Base-by-base conservation (phyloP, 2,888 invertebrate genomes). In the Ochlodes sylvanus region DNA sequence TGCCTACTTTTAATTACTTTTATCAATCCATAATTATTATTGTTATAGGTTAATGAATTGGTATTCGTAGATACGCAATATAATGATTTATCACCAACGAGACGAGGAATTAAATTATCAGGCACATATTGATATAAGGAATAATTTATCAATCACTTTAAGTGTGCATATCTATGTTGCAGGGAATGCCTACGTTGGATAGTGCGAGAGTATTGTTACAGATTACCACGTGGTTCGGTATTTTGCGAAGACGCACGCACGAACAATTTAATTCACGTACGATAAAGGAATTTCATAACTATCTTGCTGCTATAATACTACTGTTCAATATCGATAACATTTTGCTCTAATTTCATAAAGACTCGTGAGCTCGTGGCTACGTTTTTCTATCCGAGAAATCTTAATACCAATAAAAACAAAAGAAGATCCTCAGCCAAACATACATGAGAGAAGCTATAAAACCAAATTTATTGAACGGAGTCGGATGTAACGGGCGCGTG, bases 161-260 rank as follows among this genome's bases (percentile, higher is more conserved):
- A 68, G 69, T 70, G 27, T 69, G 66, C 70, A 70, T 42, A 62
- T 66, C 62, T 65, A 55, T 63, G 54, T 55, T 41, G 27, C n/a
- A 32, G 54, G 32, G 32, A 54, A 32, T 54, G 9, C 32, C 27
- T 63, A 34, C 41, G 15, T 52, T 54, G 55, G 41, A 63, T 55
- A 54, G 17, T 10, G n/a, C 27, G 17, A 38, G 54, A 55, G 63
- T 54, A 54, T 19, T 54, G n/a, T 14, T 32, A 32, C 32, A 32
- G 54, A 54, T 32, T 27, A 32, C 27, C 54, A 54, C 54, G 54
- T 50, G 17, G 50, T 12, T 47, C 17, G 2, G 7, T 50, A 17
- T 19, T 50, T 19, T 50, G 50, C 50, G 19, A 19, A 50, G 19
- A 19, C 50, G 50, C 15, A 44, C 15, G 27, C 38, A 38, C 38